Evolutionary conservation across 2,113 vertebrate species (phyloP).

Genomic region (Epinephelus fuscoguttatus): DNA sequence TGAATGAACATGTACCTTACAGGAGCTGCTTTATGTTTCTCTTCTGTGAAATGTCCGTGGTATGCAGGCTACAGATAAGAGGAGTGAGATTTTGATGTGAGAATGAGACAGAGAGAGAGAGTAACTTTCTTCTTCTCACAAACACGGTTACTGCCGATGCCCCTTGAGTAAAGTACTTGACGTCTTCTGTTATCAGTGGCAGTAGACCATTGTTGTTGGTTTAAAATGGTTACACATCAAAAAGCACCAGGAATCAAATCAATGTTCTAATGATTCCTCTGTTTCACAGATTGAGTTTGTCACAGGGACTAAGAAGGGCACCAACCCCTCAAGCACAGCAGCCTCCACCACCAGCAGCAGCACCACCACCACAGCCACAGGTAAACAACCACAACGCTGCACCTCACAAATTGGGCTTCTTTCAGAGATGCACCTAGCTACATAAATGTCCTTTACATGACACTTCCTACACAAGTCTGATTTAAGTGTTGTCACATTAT

Average conservation of each 20-base stretch:
- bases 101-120: not conserved
- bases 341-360: conserved; percentile 89
- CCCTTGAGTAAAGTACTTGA: not conserved
- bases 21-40: not conserved
- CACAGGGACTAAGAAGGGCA: conserved; percentile 97
- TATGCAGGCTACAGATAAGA: not conserved
- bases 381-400: conserved; percentile 74
- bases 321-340: conserved; percentile 86
- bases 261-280: not conserved
- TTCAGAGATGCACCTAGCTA: not conserved
- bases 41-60: not conserved
- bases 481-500: not conserved
- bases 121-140: not conserved
- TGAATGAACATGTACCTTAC: conserved; percentile 48
- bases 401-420: not conserved
- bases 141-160: not conserved
- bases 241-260: not conserved
- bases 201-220: not conserved
- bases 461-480: not conserved
- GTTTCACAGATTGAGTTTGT: conserved; percentile 95
- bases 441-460: not conserved
- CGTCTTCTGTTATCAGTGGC: accelerated
- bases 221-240: not conserved
- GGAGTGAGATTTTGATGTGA: not conserved
- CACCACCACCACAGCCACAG: conserved; percentile 90